Evolutionary conservation across 2,888 invertebrate genomes (phyloP), one percentile per base, ranked within the genome.

Genomic region (Drosophila kanekoi): DNA sequence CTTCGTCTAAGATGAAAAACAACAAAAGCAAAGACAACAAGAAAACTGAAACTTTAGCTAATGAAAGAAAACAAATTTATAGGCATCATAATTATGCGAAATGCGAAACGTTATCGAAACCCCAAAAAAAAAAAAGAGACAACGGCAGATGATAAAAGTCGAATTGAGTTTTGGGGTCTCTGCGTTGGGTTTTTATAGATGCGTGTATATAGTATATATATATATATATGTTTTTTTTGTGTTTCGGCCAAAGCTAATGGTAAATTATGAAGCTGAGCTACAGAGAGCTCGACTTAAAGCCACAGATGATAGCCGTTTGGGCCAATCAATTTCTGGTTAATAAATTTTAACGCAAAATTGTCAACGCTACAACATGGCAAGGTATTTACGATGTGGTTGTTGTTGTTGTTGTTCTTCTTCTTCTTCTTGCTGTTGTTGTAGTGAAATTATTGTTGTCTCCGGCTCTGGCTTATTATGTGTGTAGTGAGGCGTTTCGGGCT

Each of bases 51-150:
- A 84, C 71, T 86, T 87, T 77, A 77, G 75, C 83, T 83, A 89
- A 89, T 88, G 86, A 87, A 84, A 84, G 83, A 85, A 85, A 85
- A 85, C 78, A 86, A 86, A 89, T 90, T 90, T 88, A 90, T 89
- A 77, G 89, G 78, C 79, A 81, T 79, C 83, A 84, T 89, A 89
- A 88, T 89, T 89, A 88, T 89, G 89, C 89, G 81, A 85, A 83
- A 87, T 82, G 86, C 78, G 72, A 70, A 70, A 72, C 76, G 77
- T 74, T 70, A 87, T 88, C 80, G 72, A 69, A 75, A 71, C 60
- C 63, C 53, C 35, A 3, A 1, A 0, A 35, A 35, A 35, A 35
- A 35, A 35, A 35, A 10, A 68, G 40, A 28, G 69, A 48, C 43
- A 48, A 67, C 35, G 49, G 35, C 59, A 56, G 52, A 69, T 71